Conservation (phyloP, 1,140 invertebrate species). For the Radopholus similis region DNA sequence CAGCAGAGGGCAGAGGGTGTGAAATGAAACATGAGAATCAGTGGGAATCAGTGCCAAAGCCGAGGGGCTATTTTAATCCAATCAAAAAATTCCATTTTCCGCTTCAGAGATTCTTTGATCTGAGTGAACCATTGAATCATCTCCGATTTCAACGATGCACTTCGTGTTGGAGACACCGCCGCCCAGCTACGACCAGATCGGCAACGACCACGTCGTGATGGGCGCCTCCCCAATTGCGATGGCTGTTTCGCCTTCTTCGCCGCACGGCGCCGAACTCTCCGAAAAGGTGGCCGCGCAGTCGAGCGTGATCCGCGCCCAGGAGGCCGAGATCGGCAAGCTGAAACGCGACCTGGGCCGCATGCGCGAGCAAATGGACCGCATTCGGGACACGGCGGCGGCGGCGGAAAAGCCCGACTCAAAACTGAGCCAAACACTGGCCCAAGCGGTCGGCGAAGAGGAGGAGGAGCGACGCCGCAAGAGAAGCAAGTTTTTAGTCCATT, state of each 20-base stretch:
- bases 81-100: too few relatives aligned
- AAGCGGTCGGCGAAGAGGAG: constrained; percentile 19
- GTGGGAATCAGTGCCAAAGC: too few relatives aligned
- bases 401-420: not conserved
- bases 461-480: constrained; percentile 5
- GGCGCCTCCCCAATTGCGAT: too few relatives aligned
- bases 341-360: constrained; percentile 8
- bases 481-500: not conserved
- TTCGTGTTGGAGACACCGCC: not conserved
- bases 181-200: constrained; percentile 15
- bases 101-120: too few relatives aligned
- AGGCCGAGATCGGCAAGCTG: constrained; percentile 10
- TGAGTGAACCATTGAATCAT: too few relatives aligned
- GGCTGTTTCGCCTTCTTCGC: too few relatives aligned
- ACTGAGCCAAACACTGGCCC: constrained; percentile 5
- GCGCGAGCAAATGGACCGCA: constrained; percentile 11
- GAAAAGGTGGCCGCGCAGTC: constrained; percentile 5
- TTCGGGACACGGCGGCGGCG: not conserved
- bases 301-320: constrained; percentile 3
- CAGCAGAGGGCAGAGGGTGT: too few relatives aligned
- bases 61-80: too few relatives aligned
- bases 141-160: not conserved
- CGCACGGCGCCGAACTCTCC: not conserved
- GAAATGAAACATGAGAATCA: too few relatives aligned
- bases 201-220: not conserved